Base-by-base conservation (phyloP, 2,888 invertebrate genomes). In the Drosophila siamana region DNA sequence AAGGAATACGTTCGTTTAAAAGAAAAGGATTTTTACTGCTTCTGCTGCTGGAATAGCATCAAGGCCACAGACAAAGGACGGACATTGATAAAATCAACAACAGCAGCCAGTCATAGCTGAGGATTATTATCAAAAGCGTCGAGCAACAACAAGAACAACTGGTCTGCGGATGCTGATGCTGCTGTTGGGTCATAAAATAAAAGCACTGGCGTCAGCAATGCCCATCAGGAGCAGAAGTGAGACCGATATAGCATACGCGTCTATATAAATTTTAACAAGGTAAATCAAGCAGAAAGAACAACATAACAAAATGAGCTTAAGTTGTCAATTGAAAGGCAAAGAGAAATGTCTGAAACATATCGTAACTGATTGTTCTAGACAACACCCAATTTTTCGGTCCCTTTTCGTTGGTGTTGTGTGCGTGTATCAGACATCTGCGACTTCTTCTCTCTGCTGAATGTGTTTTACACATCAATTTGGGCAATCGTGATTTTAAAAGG, bases 201-300 rank as follows among this genome's bases (percentile, higher is more conserved):
- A 69, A 56, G 9, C 19, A 26, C 71, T 74, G 55, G 51, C 56
- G 56, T 72, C 74, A 77, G 74, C 51, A 63, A 64, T 43, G 66
- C 19, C 50, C 40, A 60, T 50, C 66, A 69, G 43, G 8, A 61
- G 41, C 60, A 57, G 40, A 61, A 56, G 40, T 59, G 51, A 40
- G 47, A 40, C 47, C 22, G 43, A 60, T 52, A 43, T 33, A 48
- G 5, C 41, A 55, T 6, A 57, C 28, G 48, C 40, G 26, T 36
- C 46, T 44, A 40, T 30, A 55, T 69, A 62, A 48, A 50, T 61
- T 59, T 13, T 40, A 28, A 65, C 52, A 71, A 86, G 86, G 88
- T 84, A 84, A 86, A 64, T 79, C 74, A 52, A 59, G 79, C 72
- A 69, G 64, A 78, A 55, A 54, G 43, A 60, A 59, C 59, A 82